A percentile compares a stretch with the other conserved stretches of the same genome.
phyloP scores from a whole-genome alignment of 2,797 vertebrate genomes.

The Acipenser oxyrinchus region DNA sequence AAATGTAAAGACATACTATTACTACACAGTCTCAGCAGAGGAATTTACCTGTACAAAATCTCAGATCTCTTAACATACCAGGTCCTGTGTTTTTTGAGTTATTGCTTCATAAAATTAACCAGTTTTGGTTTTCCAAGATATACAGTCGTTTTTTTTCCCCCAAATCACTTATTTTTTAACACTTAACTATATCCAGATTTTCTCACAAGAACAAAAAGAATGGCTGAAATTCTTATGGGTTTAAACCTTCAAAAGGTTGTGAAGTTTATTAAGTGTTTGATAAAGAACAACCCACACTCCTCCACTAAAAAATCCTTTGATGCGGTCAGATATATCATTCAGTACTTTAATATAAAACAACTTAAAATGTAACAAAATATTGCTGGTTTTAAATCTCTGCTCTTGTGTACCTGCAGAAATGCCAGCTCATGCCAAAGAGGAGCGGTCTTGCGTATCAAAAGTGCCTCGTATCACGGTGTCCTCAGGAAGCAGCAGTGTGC shows the following conservation, averaged over 20 bases:
- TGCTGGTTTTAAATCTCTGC: slow-evolving; percentile 16
- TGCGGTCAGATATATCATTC: background rate
- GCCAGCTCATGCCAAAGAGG: slow-evolving; percentile 89
- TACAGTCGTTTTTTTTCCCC: background rate
- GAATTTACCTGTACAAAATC: no score
- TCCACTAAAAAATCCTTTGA: background rate
- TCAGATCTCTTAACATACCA: no score
- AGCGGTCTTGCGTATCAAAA: slow-evolving; percentile 82
- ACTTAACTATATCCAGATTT: slow-evolving; percentile 19
- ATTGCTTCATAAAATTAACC: slow-evolving; percentile 16
- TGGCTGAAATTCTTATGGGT: background rate
- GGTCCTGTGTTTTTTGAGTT: slow-evolving; percentile 1
- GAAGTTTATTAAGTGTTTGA: background rate
- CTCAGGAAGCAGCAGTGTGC: slow-evolving; percentile 55
- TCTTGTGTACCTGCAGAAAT: slow-evolving; percentile 75
- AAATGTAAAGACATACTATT: no score
- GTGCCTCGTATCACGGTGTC: slow-evolving; percentile 81
- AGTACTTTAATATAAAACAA: background rate
- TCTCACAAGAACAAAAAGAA: background rate
- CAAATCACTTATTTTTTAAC: background rate
- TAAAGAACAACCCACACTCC: no score
- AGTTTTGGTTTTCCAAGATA: background rate
- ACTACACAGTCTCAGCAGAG: no score
- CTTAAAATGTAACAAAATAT: background rate
- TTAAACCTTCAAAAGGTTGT: background rate